phyloP scores from a whole-genome alignment of 2,113 vertebrate genomes.

The Pedionomus torquatus region DNA sequence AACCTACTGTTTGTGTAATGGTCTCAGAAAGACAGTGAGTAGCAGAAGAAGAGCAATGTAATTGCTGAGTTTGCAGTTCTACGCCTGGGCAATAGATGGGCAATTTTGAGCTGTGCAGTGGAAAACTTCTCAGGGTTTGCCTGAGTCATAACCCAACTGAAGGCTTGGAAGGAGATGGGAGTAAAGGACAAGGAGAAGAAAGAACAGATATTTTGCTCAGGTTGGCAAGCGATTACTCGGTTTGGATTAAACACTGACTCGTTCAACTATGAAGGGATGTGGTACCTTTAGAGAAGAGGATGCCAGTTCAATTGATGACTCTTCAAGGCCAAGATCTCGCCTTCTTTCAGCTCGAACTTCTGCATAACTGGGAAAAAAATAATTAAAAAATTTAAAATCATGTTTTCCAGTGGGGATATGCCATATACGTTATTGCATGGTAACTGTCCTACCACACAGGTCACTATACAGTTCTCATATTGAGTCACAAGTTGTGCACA shows the following conservation, averaged over 20 bases:
- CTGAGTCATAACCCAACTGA: background rate
- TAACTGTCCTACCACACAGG: background rate
- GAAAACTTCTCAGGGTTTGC: background rate
- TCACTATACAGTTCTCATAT: background rate
- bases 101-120: background rate
- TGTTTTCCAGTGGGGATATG: background rate
- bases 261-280: background rate
- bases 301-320: slow-evolving; percentile 82
- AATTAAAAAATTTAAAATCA: background rate
- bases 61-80: background rate
- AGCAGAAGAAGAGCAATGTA: background rate
- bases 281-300: slow-evolving; percentile 85
- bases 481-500: background rate
- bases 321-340: slow-evolving; percentile 85
- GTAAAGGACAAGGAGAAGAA: background rate
- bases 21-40: background rate
- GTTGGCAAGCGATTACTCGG: background rate
- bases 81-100: background rate
- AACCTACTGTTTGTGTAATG: rapidly evolving
- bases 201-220: background rate
- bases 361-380: slow-evolving; percentile 77
- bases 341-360: slow-evolving; percentile 88
- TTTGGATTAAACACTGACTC: background rate
- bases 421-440: background rate
- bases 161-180: background rate